Conservation (phyloP, 2,888 invertebrate species). For the Caenorhabditis sp. region DNA sequence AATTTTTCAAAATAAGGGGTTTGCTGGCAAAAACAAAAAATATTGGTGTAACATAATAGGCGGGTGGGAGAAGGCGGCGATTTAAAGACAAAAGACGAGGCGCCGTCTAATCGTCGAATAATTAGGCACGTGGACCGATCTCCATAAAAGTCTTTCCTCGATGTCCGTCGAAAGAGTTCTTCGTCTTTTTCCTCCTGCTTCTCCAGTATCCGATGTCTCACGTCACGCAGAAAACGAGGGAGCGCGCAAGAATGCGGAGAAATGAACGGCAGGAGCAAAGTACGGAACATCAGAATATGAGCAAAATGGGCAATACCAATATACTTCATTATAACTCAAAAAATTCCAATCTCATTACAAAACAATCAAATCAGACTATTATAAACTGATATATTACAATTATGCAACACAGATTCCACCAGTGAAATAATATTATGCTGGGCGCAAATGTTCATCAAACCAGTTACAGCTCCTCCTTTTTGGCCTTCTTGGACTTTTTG, state of each 20-base stretch:
- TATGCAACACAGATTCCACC: slow-evolving; percentile 27
- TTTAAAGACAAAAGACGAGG: slow-evolving; percentile 10
- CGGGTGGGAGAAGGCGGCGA: not conserved
- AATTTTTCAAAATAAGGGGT: no score
- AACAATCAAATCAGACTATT: not conserved
- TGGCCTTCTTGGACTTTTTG: slow-evolving; percentile 47
- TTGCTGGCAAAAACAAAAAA: no score
- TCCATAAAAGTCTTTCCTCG: slow-evolving; percentile 31
- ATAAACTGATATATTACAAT: not conserved
- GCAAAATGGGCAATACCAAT: not conserved
- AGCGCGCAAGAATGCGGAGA: no score
- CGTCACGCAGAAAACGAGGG: no score
- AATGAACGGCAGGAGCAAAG: not conserved
- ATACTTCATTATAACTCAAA: not conserved
- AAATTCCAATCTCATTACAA: not conserved
- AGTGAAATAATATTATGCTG: slow-evolving; percentile 14
- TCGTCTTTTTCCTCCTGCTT: not conserved
- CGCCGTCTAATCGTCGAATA: slow-evolving; percentile 27
- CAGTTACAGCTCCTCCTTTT: slow-evolving; percentile 52
- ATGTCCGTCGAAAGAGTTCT: slow-evolving; percentile 15
- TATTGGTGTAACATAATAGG: not conserved
- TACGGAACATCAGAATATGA: not conserved
- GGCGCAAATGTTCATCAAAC: no score
- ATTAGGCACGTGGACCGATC: slow-evolving; percentile 44
- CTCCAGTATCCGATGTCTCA: slow-evolving; percentile 3